Conservation (phyloP, 2,113 vertebrate genomes). For the Tympanuchus pallidicinctus region DNA sequence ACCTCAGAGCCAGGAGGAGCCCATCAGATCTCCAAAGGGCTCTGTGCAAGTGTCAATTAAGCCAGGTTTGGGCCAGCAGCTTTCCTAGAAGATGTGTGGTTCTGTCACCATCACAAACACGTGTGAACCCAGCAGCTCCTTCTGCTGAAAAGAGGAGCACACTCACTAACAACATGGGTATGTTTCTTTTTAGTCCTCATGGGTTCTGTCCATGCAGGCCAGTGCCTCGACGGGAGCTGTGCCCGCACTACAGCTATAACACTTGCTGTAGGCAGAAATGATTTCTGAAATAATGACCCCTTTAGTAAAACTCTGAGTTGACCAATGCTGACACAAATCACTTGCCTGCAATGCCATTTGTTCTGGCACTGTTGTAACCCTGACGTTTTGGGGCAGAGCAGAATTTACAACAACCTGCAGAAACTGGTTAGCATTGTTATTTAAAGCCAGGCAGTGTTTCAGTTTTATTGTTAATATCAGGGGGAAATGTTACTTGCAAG, state of each 20-base stretch:
- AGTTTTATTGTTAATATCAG: slow-evolving; percentile 46
- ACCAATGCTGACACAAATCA: not conserved
- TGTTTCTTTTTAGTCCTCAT: not conserved
- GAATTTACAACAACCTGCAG: slow-evolving; percentile 9
- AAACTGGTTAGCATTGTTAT: slow-evolving; percentile 27
- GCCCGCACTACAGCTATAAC: not conserved
- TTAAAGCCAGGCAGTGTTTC: slow-evolving; percentile 15
- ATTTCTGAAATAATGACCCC: not conserved
- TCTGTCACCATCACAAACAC: slow-evolving; percentile 12
- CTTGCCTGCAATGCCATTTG: not conserved
- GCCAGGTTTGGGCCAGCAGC: not conserved
- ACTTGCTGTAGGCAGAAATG: not conserved
- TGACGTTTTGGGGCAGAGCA: slow-evolving; percentile 3
- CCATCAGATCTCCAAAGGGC: not conserved
- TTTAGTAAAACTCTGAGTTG: not conserved
- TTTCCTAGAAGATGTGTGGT: not conserved
- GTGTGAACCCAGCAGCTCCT: not conserved
- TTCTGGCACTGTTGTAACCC: not conserved
- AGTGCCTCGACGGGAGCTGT: not conserved
- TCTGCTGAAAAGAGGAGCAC: not conserved
- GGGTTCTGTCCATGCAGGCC: not conserved
- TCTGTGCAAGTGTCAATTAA: not conserved
- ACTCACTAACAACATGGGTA: not conserved
- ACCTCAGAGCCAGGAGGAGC: not conserved
- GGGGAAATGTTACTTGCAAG: slow-evolving; percentile 23